phyloP scores from a whole-genome alignment of 2,888 invertebrate species.

The Pyrocoelia pectoralis region DNA sequence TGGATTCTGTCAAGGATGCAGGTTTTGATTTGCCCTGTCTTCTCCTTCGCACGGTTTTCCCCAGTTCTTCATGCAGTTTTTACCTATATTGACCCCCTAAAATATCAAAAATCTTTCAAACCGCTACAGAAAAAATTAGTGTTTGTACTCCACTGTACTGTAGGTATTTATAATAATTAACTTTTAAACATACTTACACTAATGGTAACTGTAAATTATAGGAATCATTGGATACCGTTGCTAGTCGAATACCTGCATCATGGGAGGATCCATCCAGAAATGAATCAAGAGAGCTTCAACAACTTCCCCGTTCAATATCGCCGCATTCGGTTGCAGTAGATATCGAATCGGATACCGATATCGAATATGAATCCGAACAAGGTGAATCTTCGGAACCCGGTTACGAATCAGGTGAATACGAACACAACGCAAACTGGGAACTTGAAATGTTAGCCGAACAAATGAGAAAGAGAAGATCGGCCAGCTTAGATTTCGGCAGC shows the following conservation, averaged over 20 bases:
- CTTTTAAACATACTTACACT: too few species aligned
- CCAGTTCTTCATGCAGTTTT: too few species aligned
- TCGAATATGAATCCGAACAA: slow-evolving; percentile 48
- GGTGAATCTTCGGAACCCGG: slow-evolving; percentile 53
- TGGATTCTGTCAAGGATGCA: too few species aligned
- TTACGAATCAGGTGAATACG: slow-evolving; percentile 53
- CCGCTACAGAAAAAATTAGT: too few species aligned
- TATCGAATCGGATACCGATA: slow-evolving; percentile 56
- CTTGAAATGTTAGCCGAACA: slow-evolving; percentile 58
- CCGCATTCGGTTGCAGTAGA: slow-evolving; percentile 47
- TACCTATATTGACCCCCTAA: too few species aligned
- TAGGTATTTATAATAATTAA: too few species aligned
- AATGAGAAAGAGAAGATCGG: slow-evolving; percentile 55
- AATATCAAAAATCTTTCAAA: too few species aligned
- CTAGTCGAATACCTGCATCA: slow-evolving; percentile 62
- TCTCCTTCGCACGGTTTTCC: too few species aligned
- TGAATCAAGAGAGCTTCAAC: slow-evolving; percentile 73
- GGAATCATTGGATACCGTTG: slow-evolving; percentile 58
- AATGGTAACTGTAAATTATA: slow-evolving; percentile 36
- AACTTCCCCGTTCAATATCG: slow-evolving; percentile 61
- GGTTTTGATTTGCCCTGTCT: too few species aligned
- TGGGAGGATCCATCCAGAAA: slow-evolving; percentile 79
- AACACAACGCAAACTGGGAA: slow-evolving; percentile 58
- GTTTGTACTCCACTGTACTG: too few species aligned
- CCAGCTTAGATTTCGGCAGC: slow-evolving; percentile 54